Base-by-base conservation (phyloP, 2,888 invertebrate genomes). In the Tetragonisca angustula region DNA sequence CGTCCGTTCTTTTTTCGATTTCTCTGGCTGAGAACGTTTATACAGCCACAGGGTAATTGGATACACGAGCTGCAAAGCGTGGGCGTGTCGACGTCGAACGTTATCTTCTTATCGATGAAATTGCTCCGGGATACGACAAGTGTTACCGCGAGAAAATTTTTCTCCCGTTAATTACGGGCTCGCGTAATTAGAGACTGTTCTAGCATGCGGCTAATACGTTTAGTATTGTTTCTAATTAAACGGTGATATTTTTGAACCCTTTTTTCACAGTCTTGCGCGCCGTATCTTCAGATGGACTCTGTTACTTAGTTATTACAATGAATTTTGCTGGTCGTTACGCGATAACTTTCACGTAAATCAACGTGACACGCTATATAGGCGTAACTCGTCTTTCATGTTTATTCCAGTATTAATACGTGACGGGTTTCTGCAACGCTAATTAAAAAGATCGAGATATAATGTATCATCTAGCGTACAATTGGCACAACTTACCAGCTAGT, bases 51-150 rank as follows among this genome's bases (percentile, higher is more conserved):
- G 56, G 24, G 49, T 81, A 81, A 81, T 81, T 79, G 81, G 80
- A 74, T 74, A 65, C 69, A 61, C 64, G 81, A 79, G 68, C 36
- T 59, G 73, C 24, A 59, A 69, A 64, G 73, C 79, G 73, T 81
- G 72, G 79, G 79, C 81, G 79, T 79, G 79, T 69, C 81, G 65
- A 32, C 32, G 64, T 32, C 49, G 27, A 80, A 65, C 74, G n/a
- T 73, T 81, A 79, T 74, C 81, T 72, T 43, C 74, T 74, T 82
- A 74, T 82, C 81, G 52, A 65, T 54, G 73, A 80, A 82, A 80
- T 80, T 74, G 69, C 74, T 24, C 43, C 56, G 59, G 56, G 32
- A 70, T 68, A 79, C 79, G 81, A 81, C 73, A 70, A 70, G 79
- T 36, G 36, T 81, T 70, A 69, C 68, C 69, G 32, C 56, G 2